Conservation (phyloP, 2,888 invertebrate species). For the Mystacides longicornis region DNA sequence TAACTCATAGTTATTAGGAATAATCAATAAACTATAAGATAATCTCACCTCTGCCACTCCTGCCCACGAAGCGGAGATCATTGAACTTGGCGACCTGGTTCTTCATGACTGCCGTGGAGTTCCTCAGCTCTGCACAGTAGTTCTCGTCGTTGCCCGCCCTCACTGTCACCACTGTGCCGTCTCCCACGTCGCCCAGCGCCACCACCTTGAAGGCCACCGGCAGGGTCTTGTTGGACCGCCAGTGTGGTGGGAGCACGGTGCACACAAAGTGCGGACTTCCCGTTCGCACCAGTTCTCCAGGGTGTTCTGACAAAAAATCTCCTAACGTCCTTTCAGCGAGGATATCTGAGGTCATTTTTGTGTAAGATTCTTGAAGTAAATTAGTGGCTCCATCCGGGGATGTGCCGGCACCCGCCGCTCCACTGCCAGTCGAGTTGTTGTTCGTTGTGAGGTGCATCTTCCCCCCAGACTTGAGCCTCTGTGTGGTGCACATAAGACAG, state of each 20-base stretch:
- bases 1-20: too few species aligned
- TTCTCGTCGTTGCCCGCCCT: slow-evolving; percentile 98
- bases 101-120: slow-evolving; percentile 94
- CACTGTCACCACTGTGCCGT: slow-evolving; percentile 93
- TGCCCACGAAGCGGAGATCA: slow-evolving; percentile 95
- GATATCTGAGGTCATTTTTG: slow-evolving; percentile 86
- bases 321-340: slow-evolving; percentile 80
- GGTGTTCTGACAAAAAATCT: slow-evolving; percentile 82
- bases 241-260: slow-evolving; percentile 90
- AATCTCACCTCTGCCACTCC: slow-evolving; percentile 93
- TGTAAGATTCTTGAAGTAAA: slow-evolving; percentile 73
- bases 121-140: slow-evolving; percentile 90
- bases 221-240: slow-evolving; percentile 97
- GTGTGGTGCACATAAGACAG: slow-evolving; percentile 48
- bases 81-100: slow-evolving; percentile 99
- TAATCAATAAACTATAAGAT: too few species aligned
- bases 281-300: slow-evolving; percentile 86
- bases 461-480: slow-evolving; percentile 40
- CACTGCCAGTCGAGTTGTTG: slow-evolving; percentile 27
- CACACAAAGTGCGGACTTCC: slow-evolving; percentile 93
- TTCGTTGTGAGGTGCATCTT: slow-evolving; percentile 47
- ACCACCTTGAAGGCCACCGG: slow-evolving; percentile 97
- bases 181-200: slow-evolving; percentile 87
- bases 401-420: slow-evolving; percentile 50
- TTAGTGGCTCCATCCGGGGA: slow-evolving; percentile 48